Conservation (phyloP, 2,888 invertebrate species). For the Tachystola acroxantha region DNA sequence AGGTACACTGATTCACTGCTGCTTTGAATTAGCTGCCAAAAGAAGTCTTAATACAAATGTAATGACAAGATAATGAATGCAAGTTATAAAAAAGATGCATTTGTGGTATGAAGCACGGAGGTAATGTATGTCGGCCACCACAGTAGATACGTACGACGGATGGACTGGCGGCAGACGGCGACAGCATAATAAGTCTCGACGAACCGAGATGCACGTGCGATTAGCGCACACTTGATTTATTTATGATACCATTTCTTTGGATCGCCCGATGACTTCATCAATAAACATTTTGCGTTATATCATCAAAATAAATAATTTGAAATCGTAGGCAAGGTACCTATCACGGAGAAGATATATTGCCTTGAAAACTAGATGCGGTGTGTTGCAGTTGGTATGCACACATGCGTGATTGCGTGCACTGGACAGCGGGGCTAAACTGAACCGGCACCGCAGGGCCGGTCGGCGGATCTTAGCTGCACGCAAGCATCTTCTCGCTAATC, state of each 20-base stretch:
- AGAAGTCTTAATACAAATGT: background rate
- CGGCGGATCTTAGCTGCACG: constrained; percentile 47
- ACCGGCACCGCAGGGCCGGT: constrained; percentile 32
- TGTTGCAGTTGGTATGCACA: constrained; percentile 28
- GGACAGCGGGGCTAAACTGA: constrained; percentile 22
- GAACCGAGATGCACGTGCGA: constrained; percentile 62
- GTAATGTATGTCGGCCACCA: constrained; percentile 54
- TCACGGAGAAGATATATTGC: background rate
- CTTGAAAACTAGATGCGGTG: constrained; percentile 1
- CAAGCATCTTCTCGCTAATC: constrained; percentile 66
- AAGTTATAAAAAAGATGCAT: constrained; percentile 9
- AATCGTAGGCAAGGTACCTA: no score
- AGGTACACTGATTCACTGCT: background rate
- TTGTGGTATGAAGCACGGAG: constrained; percentile 31
- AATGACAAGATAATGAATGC: background rate
- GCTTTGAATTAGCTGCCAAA: background rate
- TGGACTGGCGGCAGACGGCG: constrained; percentile 45
- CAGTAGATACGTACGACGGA: constrained; percentile 31
- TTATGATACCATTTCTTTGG: constrained; percentile 34
- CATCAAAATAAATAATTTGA: no score
- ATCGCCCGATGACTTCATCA: constrained; percentile 15
- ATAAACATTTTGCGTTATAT: constrained; percentile 2
- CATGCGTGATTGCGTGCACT: constrained; percentile 51
- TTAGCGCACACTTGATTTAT: constrained; percentile 35
- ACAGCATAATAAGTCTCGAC: constrained; percentile 38